Conservation (phyloP, 2,888 invertebrate species). For the Schrankia costaestrigalis region DNA sequence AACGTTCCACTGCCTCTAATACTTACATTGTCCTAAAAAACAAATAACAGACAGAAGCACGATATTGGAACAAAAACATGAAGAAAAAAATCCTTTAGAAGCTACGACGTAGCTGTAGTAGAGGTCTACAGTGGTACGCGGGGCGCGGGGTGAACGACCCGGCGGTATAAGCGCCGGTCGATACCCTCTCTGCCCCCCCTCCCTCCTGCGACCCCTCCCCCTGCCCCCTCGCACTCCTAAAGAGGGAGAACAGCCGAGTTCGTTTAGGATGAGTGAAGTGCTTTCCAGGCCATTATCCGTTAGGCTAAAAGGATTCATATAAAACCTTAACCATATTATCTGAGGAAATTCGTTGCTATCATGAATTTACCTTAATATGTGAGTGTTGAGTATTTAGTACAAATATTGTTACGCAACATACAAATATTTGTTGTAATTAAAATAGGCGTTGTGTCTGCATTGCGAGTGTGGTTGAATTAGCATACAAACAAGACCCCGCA, state of each 20-base stretch:
- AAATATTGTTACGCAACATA: no score
- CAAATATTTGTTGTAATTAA: no score
- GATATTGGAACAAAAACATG: conserved; percentile 46
- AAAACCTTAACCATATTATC: conserved; percentile 37
- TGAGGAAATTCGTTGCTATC: conserved; percentile 13
- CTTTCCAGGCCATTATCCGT: conserved; percentile 48
- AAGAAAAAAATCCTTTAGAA: conserved; percentile 40
- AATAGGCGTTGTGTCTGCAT: no score
- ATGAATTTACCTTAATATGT: conserved; percentile 1
- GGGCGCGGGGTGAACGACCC: conserved; percentile 71
- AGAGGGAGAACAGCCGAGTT: conserved; percentile 45
- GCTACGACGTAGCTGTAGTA: conserved; percentile 36
- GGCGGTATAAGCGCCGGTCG: conserved; percentile 63
- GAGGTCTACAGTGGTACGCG: conserved; percentile 40
- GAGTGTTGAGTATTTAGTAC: neutral
- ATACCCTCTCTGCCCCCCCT: conserved; percentile 49
- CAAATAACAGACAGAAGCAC: conserved; percentile 40
- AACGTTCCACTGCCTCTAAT: conserved; percentile 31
- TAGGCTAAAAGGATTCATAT: conserved; percentile 46
- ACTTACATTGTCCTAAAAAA: conserved; percentile 40
- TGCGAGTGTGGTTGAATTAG: no score
- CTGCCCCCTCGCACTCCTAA: conserved; percentile 28
- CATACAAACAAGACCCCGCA: no score
- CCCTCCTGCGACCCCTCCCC: conserved; percentile 13
- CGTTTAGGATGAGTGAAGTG: conserved; percentile 54